Base-by-base conservation (phyloP, 2,888 invertebrate species). In the Pristionchus maxplancki region DNA sequence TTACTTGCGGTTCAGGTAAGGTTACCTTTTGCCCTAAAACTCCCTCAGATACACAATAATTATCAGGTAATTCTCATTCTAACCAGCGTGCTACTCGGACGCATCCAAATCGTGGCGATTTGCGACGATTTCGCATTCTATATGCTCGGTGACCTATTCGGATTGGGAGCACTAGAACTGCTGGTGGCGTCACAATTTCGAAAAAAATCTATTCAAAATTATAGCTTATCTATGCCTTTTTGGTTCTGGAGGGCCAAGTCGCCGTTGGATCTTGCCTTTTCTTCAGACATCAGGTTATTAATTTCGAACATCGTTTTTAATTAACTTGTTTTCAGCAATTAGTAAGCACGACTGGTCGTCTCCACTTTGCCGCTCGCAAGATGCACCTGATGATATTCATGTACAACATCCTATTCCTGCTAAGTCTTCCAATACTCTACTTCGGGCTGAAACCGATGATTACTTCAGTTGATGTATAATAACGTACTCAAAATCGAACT, bases 1-100 rank as follows among this genome's bases (percentile, higher is more conserved):
- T 48, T 78, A 11, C 78, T 78, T 24, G 15, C 78, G 8, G 44
- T 44, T 48, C 78, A 78, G 78, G 78, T 74, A 64, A 31, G n/a
- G n/a, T n/a, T n/a, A n/a, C n/a, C n/a, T n/a, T n/a, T n/a, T n/a
- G n/a, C n/a, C n/a, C n/a, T n/a, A n/a, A n/a, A n/a, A n/a, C n/a
- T n/a, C n/a, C n/a, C n/a, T n/a, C n/a, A n/a, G n/a, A n/a, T n/a
- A n/a, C n/a, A n/a, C n/a, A n/a, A n/a, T 1, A 64, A 67, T 37
- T 78, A 2, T 24, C 28, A 78, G 78, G 78, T 78, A 0, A 44
- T 78, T 1, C 44, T 78, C n/a, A n/a, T 78, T n/a, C n/a, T 48
- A n/a, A 78, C 78, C 44, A 78, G 78, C 44, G 78, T 78, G 8
- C 48, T 44, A 3, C 78, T 78, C 78, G 78, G n/a, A 11, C 78